These are phyloP conservation scores for Adelges cooleyi DNA, from an alignment of 1,140 invertebrate genomes.

Conservation along the genomic window DNA sequence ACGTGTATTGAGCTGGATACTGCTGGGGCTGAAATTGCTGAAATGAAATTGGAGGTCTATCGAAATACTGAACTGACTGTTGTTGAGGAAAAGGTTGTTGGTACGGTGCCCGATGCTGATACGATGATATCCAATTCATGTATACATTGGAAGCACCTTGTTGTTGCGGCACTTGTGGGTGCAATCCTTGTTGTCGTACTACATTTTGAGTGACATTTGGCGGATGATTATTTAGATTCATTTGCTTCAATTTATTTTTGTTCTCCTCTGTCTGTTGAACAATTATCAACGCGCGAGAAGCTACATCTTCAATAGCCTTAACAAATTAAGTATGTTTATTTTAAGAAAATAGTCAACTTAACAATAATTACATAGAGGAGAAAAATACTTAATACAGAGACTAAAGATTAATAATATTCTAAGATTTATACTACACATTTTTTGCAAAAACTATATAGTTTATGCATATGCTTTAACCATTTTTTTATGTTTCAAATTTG, in stretches of 20 bases:
- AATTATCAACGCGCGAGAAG: slow-evolving; percentile 7
- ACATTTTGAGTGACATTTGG: too few species aligned
- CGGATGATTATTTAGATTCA: too few species aligned
- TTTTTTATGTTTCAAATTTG: too few species aligned
- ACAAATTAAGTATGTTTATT: not conserved
- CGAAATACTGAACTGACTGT: slow-evolving; percentile 7
- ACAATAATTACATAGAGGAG: too few species aligned
- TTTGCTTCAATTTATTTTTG: not conserved
- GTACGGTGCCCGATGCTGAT: not conserved
- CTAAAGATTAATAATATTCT: too few species aligned
- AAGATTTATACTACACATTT: too few species aligned
- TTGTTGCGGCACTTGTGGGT: not conserved
- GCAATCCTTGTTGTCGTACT: too few species aligned
- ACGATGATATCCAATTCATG: slow-evolving; percentile 6
- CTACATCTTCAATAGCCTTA: slow-evolving; percentile 11
- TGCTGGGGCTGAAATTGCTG: slow-evolving; percentile 11
- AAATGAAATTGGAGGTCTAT: not conserved
- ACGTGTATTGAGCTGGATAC: not conserved
- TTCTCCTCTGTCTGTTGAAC: not conserved
- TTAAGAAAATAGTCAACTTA: too few species aligned
- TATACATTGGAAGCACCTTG: slow-evolving; percentile 1
- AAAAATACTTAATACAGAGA: too few species aligned
- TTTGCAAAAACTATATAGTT: too few species aligned
- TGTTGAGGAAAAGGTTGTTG: not conserved
- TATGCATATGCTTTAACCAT: too few species aligned